phyloP scores from a whole-genome alignment of 2,113 vertebrate genomes.

The Prinia subflava region DNA sequence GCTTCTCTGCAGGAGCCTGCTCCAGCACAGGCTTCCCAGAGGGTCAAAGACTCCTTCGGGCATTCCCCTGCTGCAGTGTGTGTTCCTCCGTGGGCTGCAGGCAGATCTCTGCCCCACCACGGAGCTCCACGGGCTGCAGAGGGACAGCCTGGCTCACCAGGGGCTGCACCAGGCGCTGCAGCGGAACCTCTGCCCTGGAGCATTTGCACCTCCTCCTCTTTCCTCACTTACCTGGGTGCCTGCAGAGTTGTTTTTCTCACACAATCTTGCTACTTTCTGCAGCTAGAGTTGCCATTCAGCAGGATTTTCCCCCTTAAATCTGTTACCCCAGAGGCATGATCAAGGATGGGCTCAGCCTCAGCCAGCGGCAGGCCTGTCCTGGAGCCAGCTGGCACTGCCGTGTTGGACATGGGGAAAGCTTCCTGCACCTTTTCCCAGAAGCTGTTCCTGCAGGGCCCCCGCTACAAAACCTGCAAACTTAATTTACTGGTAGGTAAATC shows the following conservation, averaged over 20 bases:
- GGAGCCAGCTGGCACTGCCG: background rate
- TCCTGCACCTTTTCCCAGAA: background rate
- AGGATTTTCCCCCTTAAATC: background rate
- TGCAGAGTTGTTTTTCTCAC: background rate
- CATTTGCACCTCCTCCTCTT: background rate
- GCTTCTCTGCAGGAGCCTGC: background rate
- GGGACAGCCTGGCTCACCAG: background rate
- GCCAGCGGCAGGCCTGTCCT: background rate
- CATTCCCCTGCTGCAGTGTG: background rate
- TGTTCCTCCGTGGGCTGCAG: background rate
- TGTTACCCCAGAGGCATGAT: background rate
- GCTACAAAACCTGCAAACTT: background rate
- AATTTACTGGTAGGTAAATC: background rate
- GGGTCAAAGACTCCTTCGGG: background rate
- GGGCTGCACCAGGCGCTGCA: background rate
- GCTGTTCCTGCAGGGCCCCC: background rate
- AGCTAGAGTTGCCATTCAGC: background rate
- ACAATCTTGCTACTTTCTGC: background rate
- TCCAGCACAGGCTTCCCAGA: background rate
- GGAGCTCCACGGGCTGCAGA: background rate
- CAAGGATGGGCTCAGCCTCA: background rate
- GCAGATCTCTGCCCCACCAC: background rate
- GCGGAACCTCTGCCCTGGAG: background rate
- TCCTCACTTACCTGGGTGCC: no score
- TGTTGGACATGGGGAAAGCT: background rate